Percentiles rank a stretch among this genome's conserved stretches.
Conservation (phyloP, 2,888 invertebrate species). For the Bombylius discolor region DNA sequence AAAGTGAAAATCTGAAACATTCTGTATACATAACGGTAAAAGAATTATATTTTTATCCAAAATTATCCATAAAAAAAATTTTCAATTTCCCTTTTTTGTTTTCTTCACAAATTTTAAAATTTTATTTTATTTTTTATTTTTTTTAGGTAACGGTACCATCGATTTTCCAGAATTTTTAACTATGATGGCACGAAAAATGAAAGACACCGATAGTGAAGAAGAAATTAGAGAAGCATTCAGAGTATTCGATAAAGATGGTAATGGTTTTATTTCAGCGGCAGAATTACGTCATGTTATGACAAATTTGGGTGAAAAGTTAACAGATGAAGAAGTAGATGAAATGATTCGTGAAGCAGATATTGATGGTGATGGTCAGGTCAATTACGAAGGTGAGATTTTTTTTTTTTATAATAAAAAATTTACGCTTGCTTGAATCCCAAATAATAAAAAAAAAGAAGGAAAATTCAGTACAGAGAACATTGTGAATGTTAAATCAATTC, state of each 20-base stretch:
- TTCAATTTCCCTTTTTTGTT: background rate
- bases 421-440: background rate
- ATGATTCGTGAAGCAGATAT: conserved; percentile 99
- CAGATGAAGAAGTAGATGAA: conserved; percentile 98
- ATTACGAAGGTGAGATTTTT: conserved; percentile 29
- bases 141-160: conserved; percentile 93
- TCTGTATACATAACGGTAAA: no score
- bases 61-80: no score
- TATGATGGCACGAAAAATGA: conserved; percentile 99
- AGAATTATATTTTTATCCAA: no score
- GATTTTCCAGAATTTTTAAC: conserved; percentile 99
- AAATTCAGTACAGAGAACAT: no score
- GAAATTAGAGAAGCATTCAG: conserved; percentile 98
- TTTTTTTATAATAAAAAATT: background rate
- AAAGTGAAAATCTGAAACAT: no score
- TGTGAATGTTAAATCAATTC: no score
- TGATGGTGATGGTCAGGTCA: conserved; percentile 95
- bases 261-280: conserved; percentile 97
- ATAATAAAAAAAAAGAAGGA: no score
- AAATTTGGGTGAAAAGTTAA: conserved; percentile 97
- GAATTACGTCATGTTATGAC: conserved; percentile 99
- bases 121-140: background rate
- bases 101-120: background rate
- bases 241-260: conserved; percentile 98
- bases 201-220: conserved; percentile 98